phyloP scores from a whole-genome alignment of 2,888 invertebrate genomes.

The Phalera bucephala region DNA sequence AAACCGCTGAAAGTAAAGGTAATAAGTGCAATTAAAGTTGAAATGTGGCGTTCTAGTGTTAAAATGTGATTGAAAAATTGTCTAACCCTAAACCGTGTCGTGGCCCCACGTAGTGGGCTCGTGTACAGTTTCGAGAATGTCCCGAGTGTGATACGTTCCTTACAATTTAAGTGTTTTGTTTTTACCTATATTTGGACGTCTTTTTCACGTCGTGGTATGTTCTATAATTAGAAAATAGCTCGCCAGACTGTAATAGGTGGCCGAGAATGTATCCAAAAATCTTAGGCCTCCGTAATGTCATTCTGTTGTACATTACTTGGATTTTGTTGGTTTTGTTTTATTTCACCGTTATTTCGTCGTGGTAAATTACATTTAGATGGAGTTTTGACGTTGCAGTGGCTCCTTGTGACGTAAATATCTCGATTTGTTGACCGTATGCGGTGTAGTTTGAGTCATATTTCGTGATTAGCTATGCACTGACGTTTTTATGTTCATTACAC shows the following conservation, averaged over 20 bases:
- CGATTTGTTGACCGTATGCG: constrained; percentile 35
- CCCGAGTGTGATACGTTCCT: constrained; percentile 65
- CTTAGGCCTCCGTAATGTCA: constrained; percentile 44
- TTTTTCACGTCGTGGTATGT: constrained; percentile 79
- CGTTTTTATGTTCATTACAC: constrained; percentile 22
- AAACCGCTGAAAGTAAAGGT: constrained; percentile 82
- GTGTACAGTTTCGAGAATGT: constrained; percentile 74
- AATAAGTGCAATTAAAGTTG: constrained; percentile 70
- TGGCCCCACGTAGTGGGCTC: constrained; percentile 79
- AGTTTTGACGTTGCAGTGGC: constrained; percentile 21
- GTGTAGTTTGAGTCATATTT: constrained; percentile 40
- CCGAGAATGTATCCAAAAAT: constrained; percentile 58
- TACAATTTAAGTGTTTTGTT: constrained; percentile 72
- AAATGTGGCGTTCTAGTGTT: constrained; percentile 74
- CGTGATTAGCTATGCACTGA: constrained; percentile 34
- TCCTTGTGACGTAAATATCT: constrained; percentile 35
- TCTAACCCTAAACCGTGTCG: constrained; percentile 81
- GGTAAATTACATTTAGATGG: constrained; percentile 20
- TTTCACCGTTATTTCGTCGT: constrained; percentile 26
- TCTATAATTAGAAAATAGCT: constrained; percentile 75
- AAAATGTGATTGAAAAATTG: constrained; percentile 73
- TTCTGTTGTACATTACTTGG: constrained; percentile 32
- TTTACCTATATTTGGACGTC: constrained; percentile 74
- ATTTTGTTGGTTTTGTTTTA: constrained; percentile 33
- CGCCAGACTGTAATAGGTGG: constrained; percentile 64